Base-by-base conservation (phyloP, 1,140 invertebrate genomes). In the Xylocopa sonorina region DNA sequence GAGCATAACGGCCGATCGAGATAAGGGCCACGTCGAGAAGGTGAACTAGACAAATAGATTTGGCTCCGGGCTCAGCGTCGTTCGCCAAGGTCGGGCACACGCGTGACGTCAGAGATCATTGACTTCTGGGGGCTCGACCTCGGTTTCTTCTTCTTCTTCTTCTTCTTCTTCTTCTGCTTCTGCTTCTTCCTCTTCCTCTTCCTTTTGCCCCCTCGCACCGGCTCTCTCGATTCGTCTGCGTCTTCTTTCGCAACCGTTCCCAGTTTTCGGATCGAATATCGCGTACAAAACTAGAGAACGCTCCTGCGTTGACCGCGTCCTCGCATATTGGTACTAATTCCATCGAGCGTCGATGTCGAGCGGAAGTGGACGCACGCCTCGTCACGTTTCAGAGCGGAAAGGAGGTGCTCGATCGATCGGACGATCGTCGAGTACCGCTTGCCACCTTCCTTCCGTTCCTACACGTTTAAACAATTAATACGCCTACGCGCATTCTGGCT, bases 51-150 rank as follows among this genome's bases (percentile, higher is more conserved):
- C 60, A 74, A 87, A 88, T 90, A 90, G 87, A 91, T 92, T 91
- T 88, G 86, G 87, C 84, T 84, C 55, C 81, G 80, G 64, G 62
- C 82, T 82, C 77, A 58, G 78, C 18, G 80, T 84, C 78, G 87
- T 89, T 89, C 86, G 69, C 83, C 92, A 92, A 92, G 91, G 91
- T 91, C 91, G 88, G 71, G 80, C 48, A 72, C 69, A 85, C 81
- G 74, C 79, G 76, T 90, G 90, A 92, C 89, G 88, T 88, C 90
- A 89, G 87, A 87, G 91, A 91, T 87, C 90, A 69, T 92, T 92
- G 91, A 92, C 91, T 91, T 82, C 79, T 87, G 82, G 87, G 85
- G 87, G 87, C 85, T 89, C 86, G 90, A 90, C 88, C 91, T 92
- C 89, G 89, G 88, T 81, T 80, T 89, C 84, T 66, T 82, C 75